Evolutionary conservation across 64 coral and sea anemone genomes (phyloP).

Genomic region (Catalaphyllia jardinei): DNA sequence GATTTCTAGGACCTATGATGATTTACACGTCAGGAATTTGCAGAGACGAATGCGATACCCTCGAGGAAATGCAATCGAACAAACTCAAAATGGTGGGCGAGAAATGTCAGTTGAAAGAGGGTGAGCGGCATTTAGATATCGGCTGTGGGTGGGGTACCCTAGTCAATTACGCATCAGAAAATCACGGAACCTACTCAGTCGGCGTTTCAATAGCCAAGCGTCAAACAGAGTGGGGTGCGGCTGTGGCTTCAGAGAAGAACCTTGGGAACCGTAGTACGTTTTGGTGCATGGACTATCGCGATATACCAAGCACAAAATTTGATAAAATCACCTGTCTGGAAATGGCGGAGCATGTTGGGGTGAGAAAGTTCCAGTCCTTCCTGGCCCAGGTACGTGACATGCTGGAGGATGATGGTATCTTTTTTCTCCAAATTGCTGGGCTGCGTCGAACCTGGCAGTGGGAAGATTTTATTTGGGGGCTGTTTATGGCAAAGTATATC

Average conservation of each 20-base stretch:
- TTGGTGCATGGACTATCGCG: conserved; percentile 96
- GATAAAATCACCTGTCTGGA: conserved; percentile 98
- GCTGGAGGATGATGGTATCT: conserved; percentile 95
- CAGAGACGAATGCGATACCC: conserved; percentile 60
- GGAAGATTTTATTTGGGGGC: conserved; percentile 98
- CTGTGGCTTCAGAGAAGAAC: conserved; percentile 54
- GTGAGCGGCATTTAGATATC: conserved; percentile 87
- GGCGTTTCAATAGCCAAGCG: conserved; percentile 90
- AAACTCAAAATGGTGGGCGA: conserved; percentile 85
- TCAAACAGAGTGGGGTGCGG: conserved; percentile 83
- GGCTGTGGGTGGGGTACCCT: conserved; percentile 98
- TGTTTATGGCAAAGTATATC: conserved; percentile 99
- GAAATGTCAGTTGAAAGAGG: conserved; percentile 83
- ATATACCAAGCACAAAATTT: conserved; percentile 74
- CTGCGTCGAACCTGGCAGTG: conserved; percentile 92
- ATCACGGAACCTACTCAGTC: conserved; percentile 68
- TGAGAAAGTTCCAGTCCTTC: conserved; percentile 92
- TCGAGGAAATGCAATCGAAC: conserved; percentile 93
- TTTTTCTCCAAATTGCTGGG: conserved; percentile 98
- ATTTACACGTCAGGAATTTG: conserved; percentile 94
- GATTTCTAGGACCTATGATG: conserved; percentile 90
- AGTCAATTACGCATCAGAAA: conserved; percentile 94
- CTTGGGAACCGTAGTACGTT: conserved; percentile 63
- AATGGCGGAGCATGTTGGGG: conserved; percentile 99
- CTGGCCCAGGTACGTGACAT: conserved; percentile 87